A percentile compares a stretch with the other conserved stretches of the same genome.
These are phyloP conservation scores for Cephalopholis sonnerati DNA, from an alignment of 2,113 vertebrate genomes.

Conservation along the genomic window DNA sequence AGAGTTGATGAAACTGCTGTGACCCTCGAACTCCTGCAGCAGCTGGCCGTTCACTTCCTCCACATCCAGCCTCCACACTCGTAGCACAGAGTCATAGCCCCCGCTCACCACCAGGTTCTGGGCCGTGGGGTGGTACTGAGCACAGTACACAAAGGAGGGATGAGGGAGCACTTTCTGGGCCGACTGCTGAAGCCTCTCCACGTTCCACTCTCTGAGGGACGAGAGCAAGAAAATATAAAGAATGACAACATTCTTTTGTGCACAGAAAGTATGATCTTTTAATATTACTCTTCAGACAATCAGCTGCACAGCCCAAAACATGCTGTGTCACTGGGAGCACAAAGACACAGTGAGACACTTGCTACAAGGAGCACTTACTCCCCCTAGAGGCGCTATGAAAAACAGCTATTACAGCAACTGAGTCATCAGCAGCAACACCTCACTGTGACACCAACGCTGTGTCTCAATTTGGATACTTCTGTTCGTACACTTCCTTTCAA, in stretches of 20 bases:
- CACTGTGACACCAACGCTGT: not conserved
- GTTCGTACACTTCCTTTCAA: too few species aligned
- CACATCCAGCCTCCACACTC: constrained; percentile 91
- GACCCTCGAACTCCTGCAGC: constrained; percentile 93
- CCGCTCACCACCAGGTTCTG: constrained; percentile 90
- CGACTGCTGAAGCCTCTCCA: constrained; percentile 83
- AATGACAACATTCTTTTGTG: constrained; percentile 2
- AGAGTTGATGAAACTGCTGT: constrained; percentile 93
- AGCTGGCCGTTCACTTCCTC: constrained; percentile 89
- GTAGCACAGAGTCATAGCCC: constrained; percentile 91
- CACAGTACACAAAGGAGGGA: constrained; percentile 94
- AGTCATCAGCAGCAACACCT: not conserved
- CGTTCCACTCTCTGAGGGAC: constrained; percentile 90
- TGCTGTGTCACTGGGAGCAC: constrained; percentile 19
- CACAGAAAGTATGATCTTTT: not conserved
- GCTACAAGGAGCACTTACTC: not conserved
- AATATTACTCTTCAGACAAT: not conserved
- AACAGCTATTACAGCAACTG: constrained; percentile 1
- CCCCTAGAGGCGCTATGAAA: constrained; percentile 28
- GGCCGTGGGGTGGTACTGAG: constrained; percentile 92
- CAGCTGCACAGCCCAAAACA: not conserved
- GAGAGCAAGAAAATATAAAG: constrained; percentile 13
- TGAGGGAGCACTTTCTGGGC: constrained; percentile 94
- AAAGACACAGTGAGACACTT: not conserved
- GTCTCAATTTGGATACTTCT: too few species aligned